phyloP scores from a whole-genome alignment of 2,113 vertebrate species.

The Platysteira castanea region DNA sequence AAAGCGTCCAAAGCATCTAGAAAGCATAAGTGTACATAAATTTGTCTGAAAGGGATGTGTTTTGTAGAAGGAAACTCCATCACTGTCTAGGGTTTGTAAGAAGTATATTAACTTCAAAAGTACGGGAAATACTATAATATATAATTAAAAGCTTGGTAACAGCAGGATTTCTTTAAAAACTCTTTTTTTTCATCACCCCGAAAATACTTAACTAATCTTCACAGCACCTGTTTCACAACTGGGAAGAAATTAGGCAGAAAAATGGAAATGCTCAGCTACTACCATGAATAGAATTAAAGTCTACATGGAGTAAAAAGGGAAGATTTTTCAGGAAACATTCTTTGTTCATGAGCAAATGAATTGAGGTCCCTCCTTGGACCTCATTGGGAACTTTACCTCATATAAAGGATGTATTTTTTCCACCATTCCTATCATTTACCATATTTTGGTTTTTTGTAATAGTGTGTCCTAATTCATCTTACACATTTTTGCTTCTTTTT shows the following conservation, averaged over 20 bases:
- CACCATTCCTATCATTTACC: accelerated
- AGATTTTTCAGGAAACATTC: background rate
- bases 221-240: background rate
- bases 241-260: background rate
- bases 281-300: background rate
- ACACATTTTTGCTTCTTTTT: background rate
- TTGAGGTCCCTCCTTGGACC: background rate
- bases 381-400: background rate
- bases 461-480: background rate
- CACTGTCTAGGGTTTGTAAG: background rate
- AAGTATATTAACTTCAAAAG: background rate
- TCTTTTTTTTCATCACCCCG: background rate
- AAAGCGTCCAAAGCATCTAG: background rate
- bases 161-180: background rate
- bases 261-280: background rate
- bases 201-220: background rate
- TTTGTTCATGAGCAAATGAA: background rate
- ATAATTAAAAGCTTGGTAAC: background rate
- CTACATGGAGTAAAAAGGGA: background rate
- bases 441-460: background rate
- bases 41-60: background rate
- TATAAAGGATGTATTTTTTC: background rate
- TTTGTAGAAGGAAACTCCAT: background rate
- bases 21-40: background rate
- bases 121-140: background rate